Evolutionary conservation across 2,888 invertebrate genomes (phyloP), one percentile per base, ranked within the genome.

Genomic region (Meliscaeva auricollis): DNA sequence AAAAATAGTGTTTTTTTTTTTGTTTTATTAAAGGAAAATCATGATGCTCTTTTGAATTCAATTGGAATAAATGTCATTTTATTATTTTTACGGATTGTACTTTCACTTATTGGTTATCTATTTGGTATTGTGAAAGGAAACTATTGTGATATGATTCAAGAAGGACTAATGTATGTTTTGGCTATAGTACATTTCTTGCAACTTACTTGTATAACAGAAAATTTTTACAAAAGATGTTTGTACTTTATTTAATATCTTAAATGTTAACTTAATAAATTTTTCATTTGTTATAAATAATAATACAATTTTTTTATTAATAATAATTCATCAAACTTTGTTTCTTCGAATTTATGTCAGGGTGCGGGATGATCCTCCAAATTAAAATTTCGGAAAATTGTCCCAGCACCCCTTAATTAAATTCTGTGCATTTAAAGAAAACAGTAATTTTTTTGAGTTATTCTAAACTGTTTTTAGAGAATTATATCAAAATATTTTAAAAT

Each of bases 171-270:
- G 1, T 76, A 79, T 17, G 5, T 76, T 26, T 32, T 84, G 11
- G 38, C 60, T 0, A 76, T 79, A 9, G 32, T 79, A 13, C 66
- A 84, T 54, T 41, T 80, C 13, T n/a, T 79, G 11, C 75, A 80
- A 46, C 13, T 83, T 15, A 70, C 74, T 2, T 83, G 83, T 30
- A 20, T 78, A 17, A 66, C 77, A 13, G 56, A 66, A 44, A 17
- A 22, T 58, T 74, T 74, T 38, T 83, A 78, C 13, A 78, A 66
- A 5, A 69, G 46, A 17, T 78, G 69, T 22, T 44, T 41, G 22
- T 66, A 66, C 15, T 66, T 66, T 32, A 15, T 17, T 46, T 50
- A 8, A 17, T 46, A 1, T 38, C 3, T 38, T 38, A 4, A 26
- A 26, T 38, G 8, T 38, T n/a, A n/a, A n/a, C n/a, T 26, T 26